Conservation (phyloP, 2,113 vertebrate species). For the Cololabis saira region DNA sequence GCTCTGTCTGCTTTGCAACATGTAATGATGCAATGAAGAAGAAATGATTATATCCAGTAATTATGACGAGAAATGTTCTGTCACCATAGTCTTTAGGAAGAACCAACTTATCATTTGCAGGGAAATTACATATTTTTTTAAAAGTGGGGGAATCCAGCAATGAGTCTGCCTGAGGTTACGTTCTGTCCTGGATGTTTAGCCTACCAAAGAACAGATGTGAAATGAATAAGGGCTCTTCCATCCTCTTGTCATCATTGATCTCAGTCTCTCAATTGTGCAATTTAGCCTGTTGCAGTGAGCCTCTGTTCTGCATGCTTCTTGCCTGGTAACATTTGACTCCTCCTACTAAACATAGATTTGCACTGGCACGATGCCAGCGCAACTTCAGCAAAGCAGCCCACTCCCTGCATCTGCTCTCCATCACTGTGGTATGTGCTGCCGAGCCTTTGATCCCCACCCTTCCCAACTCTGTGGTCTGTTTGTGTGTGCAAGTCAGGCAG, state of each 20-base stretch:
- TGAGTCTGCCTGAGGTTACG: constrained; percentile 21
- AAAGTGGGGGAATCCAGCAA: background rate
- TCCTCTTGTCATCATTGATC: constrained; percentile 45
- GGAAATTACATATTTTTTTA: background rate
- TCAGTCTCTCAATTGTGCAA: constrained; percentile 53
- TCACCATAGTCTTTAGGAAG: too few species aligned
- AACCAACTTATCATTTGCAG: background rate
- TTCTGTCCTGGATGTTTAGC: constrained; percentile 15
- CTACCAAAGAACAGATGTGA: constrained; percentile 20
- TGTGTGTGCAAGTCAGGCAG: constrained; percentile 47
- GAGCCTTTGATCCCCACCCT: constrained; percentile 77
- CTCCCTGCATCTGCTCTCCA: constrained; percentile 83
- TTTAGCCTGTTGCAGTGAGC: constrained; percentile 29
- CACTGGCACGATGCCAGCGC: constrained; percentile 47
- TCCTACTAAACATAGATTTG: constrained; percentile 66
- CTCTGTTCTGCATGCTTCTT: constrained; percentile 54
- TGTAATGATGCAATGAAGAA: too few species aligned
- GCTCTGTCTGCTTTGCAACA: too few species aligned
- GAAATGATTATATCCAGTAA: too few species aligned
- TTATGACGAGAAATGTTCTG: too few species aligned
- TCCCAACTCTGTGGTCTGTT: constrained; percentile 28
- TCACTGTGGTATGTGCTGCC: constrained; percentile 81
- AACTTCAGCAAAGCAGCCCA: constrained; percentile 68
- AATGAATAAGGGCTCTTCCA: constrained; percentile 44
- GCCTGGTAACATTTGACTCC: constrained; percentile 62